Evolutionary conservation across 2,888 invertebrate genomes (phyloP).

Genomic region (Adelphocoris suturalis): DNA sequence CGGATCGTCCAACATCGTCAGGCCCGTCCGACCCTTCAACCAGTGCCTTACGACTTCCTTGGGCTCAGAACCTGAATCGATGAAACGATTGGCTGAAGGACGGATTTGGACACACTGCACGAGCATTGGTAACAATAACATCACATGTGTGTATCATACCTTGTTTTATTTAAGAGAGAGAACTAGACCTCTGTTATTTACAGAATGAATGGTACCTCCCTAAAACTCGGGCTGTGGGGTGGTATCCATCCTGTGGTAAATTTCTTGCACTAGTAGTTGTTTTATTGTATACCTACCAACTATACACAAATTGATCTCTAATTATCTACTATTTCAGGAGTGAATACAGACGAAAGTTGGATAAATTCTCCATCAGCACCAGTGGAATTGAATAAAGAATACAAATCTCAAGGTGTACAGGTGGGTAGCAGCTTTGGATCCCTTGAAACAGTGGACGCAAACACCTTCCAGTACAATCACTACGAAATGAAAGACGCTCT

Average conservation of each 20-base stretch:
- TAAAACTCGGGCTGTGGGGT: too few species aligned
- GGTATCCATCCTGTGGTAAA: too few species aligned
- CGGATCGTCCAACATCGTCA: not conserved
- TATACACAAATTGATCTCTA: too few species aligned
- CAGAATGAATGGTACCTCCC: too few species aligned
- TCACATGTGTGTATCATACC: too few species aligned
- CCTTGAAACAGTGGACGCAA: not conserved
- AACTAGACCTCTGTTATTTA: too few species aligned
- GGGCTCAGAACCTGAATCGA: not conserved
- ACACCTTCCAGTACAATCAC: not conserved
- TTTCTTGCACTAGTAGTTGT: too few species aligned
- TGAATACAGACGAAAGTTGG: conserved; percentile 47
- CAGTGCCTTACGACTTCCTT: not conserved
- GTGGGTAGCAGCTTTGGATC: conserved; percentile 3
- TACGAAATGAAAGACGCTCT: not conserved
- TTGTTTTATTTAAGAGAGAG: too few species aligned
- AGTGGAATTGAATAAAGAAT: not conserved
- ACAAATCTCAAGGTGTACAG: conserved; percentile 44
- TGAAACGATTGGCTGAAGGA: not conserved
- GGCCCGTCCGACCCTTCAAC: conserved; percentile 24
- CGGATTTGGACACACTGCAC: conserved; percentile 16
- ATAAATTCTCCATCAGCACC: not conserved
- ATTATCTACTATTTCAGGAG: not conserved
- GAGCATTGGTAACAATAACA: conserved; percentile 35
- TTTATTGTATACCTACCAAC: too few species aligned